These are phyloP conservation scores for Hypolimnas misippus DNA, from an alignment of 2,888 invertebrate species.

Conservation along the genomic window DNA sequence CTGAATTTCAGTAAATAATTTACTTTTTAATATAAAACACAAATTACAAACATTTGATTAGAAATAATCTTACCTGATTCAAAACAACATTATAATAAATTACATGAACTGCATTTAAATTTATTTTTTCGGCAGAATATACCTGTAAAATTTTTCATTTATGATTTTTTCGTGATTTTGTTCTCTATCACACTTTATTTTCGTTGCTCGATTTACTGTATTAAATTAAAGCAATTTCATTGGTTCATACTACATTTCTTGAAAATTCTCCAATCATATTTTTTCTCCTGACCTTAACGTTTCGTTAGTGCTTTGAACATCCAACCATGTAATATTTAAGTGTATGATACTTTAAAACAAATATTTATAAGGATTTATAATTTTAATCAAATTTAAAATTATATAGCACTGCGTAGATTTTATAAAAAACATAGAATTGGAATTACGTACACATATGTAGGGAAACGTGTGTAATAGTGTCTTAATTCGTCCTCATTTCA, in stretches of 20 bases:
- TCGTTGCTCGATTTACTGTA: constrained; percentile 26
- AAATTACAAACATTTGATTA: constrained; percentile 16
- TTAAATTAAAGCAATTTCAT: constrained; percentile 16
- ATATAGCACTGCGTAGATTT: background rate
- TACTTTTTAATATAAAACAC: constrained; percentile 11
- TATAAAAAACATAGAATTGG: background rate
- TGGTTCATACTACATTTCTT: constrained; percentile 22
- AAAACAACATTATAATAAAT: constrained; percentile 61
- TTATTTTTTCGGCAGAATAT: constrained; percentile 58
- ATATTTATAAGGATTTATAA: background rate
- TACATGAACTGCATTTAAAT: constrained; percentile 48
- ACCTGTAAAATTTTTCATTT: constrained; percentile 61
- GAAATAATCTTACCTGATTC: constrained; percentile 61
- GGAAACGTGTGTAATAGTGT: no score
- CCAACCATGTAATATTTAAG: background rate
- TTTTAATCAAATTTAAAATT: background rate
- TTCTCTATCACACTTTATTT: constrained; percentile 49
- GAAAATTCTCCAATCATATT: constrained; percentile 32
- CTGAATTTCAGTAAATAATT: constrained; percentile 47
- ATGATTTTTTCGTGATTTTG: constrained; percentile 65
- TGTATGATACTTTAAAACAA: background rate
- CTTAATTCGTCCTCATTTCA: no score
- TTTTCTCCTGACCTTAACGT: background rate
- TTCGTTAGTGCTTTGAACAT: background rate
- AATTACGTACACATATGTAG: background rate